Conservation (phyloP, 2,888 invertebrate genomes). For the Celastrina argiolus region DNA sequence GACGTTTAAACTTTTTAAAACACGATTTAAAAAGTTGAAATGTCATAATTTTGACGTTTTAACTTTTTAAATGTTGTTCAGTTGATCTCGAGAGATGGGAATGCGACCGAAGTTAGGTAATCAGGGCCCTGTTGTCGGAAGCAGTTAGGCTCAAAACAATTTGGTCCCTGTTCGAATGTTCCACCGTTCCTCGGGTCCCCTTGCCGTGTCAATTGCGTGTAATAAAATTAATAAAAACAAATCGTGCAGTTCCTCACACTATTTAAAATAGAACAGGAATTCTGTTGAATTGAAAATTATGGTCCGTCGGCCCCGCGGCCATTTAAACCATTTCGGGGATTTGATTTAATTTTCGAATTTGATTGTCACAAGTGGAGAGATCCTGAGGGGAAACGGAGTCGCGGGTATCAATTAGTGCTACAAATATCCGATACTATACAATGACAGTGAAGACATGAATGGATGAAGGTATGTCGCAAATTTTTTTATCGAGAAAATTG, state of each 20-base stretch:
- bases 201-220: slow-evolving; percentile 34
- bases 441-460: no score
- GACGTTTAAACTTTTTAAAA: no score
- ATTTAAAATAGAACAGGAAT: slow-evolving; percentile 27
- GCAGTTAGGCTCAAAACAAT: neutral
- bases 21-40: no score
- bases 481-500: no score
- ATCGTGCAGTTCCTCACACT: slow-evolving; percentile 30
- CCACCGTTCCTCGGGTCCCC: slow-evolving; percentile 3
- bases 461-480: no score
- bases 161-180: neutral
- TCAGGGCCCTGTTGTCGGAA: neutral
- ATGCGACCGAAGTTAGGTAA: no score
- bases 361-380: slow-evolving; percentile 8
- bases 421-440: no score
- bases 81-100: neutral
- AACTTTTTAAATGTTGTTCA: no score
- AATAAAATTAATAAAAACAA: slow-evolving; percentile 38
- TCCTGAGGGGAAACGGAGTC: slow-evolving; percentile 3
- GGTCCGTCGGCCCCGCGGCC: neutral
- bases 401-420: neutral
- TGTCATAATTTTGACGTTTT: no score
- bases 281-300: neutral
- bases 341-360: neutral
- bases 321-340: neutral